Conservation (phyloP, 2,888 invertebrate genomes). For the Bedellia somnulentella region DNA sequence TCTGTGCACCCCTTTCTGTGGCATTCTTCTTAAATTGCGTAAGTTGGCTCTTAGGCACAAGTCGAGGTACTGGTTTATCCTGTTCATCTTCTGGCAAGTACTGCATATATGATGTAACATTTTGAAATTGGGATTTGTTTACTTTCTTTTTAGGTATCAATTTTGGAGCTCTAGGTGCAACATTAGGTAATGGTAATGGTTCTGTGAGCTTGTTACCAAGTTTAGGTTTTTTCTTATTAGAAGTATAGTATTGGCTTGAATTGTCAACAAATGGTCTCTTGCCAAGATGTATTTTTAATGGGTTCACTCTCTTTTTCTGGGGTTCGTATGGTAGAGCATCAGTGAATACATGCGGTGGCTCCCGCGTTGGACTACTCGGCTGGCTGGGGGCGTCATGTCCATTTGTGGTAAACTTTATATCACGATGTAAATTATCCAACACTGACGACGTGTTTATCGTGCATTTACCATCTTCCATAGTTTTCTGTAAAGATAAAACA, state of each 20-base stretch:
- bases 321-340: conserved; percentile 32
- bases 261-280: conserved; percentile 53
- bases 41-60: conserved; percentile 50
- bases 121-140: conserved; percentile 32
- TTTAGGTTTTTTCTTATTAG: conserved; percentile 12
- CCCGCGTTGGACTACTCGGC: conserved; percentile 21
- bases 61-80: conserved; percentile 47
- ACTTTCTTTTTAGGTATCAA: conserved; percentile 33
- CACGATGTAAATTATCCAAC: conserved; percentile 33
- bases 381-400: conserved; percentile 35
- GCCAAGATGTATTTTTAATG: conserved; percentile 46
- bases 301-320: conserved; percentile 42
- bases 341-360: conserved; percentile 19
- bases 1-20: conserved; percentile 19
- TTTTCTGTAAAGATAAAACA: conserved; percentile 48
- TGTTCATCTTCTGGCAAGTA: conserved; percentile 28
- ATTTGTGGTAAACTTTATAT: conserved; percentile 39
- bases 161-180: conserved; percentile 35
- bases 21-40: conserved; percentile 47
- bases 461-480: conserved; percentile 61
- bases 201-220: conserved; percentile 17
- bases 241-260: conserved; percentile 28
- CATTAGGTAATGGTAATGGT: conserved; percentile 19
- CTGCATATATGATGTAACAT: conserved; percentile 29
- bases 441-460: conserved; percentile 39